Percentiles rank a stretch among this genome's conserved stretches.
Evolutionary conservation across 2,888 invertebrate species (phyloP).

Genomic region (Acanthosepion esculentum): DNA sequence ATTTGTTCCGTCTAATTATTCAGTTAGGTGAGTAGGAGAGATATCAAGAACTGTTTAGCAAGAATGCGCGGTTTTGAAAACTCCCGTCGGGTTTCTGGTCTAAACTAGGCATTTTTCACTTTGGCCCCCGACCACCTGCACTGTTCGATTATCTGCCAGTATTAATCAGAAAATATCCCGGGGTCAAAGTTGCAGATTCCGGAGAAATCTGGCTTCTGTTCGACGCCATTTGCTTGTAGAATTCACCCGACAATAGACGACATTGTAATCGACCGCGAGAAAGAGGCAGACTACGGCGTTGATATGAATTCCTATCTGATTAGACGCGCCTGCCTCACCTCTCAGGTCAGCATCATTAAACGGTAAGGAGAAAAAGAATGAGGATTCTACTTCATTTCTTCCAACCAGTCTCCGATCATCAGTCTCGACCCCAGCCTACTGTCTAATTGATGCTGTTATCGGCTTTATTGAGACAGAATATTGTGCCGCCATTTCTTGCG

Average conservation of each 20-base stretch:
- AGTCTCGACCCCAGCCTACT: neutral
- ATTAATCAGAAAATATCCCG: neutral
- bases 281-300: neutral
- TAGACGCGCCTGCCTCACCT: slow-evolving; percentile 33
- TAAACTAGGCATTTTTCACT: neutral
- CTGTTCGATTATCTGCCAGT: slow-evolving; percentile 21
- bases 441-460: neutral
- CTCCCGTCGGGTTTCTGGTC: neutral
- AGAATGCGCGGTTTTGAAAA: neutral
- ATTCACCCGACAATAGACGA: neutral
- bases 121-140: neutral
- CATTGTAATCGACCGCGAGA: neutral
- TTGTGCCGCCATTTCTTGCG: neutral
- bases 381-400: neutral
- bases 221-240: neutral
- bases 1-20: neutral
- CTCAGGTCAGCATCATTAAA: neutral
- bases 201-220: neutral
- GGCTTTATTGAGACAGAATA: slow-evolving; percentile 33
- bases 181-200: neutral
- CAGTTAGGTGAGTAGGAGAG: neutral
- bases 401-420: neutral
- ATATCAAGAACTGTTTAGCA: neutral
- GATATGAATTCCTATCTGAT: slow-evolving; percentile 33
- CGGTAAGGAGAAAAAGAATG: neutral